Evolutionary conservation across 2,888 invertebrate genomes (phyloP).

Genomic region (Lucinisca nassula): DNA sequence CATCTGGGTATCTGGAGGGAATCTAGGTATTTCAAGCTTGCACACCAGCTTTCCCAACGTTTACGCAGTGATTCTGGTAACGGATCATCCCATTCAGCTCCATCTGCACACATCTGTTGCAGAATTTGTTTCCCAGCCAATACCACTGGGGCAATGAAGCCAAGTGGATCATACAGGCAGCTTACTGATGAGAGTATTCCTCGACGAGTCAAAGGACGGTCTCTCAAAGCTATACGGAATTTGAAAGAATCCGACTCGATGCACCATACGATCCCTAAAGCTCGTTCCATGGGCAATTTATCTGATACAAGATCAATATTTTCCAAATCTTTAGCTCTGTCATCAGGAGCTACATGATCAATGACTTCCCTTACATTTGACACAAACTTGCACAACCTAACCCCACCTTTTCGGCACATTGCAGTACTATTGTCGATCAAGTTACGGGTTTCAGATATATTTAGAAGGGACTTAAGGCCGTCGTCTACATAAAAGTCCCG

Average conservation of each 20-base stretch:
- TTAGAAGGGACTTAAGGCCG: slow-evolving; percentile 43
- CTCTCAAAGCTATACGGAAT: slow-evolving; percentile 42
- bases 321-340: slow-evolving; percentile 27
- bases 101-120: slow-evolving; percentile 56
- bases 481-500: slow-evolving; percentile 67
- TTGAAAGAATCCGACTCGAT: slow-evolving; percentile 51
- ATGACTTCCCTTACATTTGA: slow-evolving; percentile 60
- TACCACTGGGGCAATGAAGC: slow-evolving; percentile 64
- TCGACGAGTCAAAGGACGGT: slow-evolving; percentile 43
- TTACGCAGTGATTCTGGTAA: slow-evolving; percentile 37
- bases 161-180: slow-evolving; percentile 65
- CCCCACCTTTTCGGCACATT: slow-evolving; percentile 39
- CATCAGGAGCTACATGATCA: slow-evolving; percentile 31
- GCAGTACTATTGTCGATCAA: slow-evolving; percentile 24
- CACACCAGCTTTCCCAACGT: slow-evolving; percentile 44
- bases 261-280: slow-evolving; percentile 67
- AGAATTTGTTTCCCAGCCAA: slow-evolving; percentile 59
- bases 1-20: slow-evolving; percentile 1
- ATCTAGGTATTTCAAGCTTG: not conserved
- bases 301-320: not conserved
- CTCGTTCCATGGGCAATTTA: slow-evolving; percentile 38
- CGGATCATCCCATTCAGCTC: slow-evolving; percentile 64
- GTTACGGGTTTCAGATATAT: slow-evolving; percentile 24
- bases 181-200: slow-evolving; percentile 32
- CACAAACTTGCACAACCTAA: slow-evolving; percentile 54